phyloP scores from a whole-genome alignment of 1,140 invertebrate species.

The Elymnias hypermnestra region DNA sequence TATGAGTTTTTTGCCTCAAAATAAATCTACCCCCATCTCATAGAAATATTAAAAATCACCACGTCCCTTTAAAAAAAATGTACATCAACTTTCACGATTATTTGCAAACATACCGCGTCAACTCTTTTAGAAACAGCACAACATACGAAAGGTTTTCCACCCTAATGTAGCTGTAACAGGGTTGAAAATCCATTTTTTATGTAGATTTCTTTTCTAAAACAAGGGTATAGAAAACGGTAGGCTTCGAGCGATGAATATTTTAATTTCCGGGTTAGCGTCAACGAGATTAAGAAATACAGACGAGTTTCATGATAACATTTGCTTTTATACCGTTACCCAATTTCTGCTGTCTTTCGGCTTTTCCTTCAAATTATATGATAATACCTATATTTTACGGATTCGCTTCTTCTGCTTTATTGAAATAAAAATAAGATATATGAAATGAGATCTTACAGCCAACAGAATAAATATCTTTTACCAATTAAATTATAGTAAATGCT shows the following conservation, averaged over 20 bases:
- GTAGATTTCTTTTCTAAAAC: slow-evolving; percentile 16
- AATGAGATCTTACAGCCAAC: no score
- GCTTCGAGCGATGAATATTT: slow-evolving; percentile 26
- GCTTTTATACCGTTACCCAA: slow-evolving; percentile 12
- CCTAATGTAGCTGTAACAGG: background rate
- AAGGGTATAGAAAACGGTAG: slow-evolving; percentile 18
- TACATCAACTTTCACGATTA: slow-evolving; percentile 18
- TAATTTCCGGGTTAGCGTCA: slow-evolving; percentile 30
- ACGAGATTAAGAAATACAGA: slow-evolving; percentile 31
- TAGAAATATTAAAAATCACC: slow-evolving; percentile 10
- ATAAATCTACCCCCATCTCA: no score
- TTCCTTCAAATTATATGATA: slow-evolving; percentile 3
- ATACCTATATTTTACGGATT: background rate
- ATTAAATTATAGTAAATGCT: no score
- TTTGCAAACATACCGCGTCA: slow-evolving; percentile 8
- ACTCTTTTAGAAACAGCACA: slow-evolving; percentile 9
- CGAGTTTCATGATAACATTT: slow-evolving; percentile 18
- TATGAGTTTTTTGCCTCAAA: no score
- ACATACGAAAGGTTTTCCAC: background rate
- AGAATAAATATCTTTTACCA: no score
- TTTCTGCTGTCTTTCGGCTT: slow-evolving; percentile 9
- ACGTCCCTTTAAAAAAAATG: slow-evolving; percentile 9
- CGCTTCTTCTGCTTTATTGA: no score
- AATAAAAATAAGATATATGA: no score
- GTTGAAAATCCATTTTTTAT: background rate